Evolutionary conservation across 2,888 invertebrate genomes (phyloP), one percentile per base, ranked within the genome.

Genomic region (Parnassius glacialis): DNA sequence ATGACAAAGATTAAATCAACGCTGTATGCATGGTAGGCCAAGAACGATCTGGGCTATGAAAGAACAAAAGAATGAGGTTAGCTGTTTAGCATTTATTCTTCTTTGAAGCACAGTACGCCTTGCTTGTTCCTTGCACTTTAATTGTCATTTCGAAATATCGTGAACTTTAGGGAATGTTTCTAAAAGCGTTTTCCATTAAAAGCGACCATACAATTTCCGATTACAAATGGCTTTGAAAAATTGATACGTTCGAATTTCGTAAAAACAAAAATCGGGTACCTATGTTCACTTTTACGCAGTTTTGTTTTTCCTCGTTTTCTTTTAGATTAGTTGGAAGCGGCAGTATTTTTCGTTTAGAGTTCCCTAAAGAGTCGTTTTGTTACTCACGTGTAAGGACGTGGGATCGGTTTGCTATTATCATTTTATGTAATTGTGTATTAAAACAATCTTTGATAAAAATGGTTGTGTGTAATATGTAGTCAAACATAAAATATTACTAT

Each of bases 321-420:
- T 79, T 78, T 74, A 81, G 83, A 81, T 81, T 79, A 77, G 76
- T 75, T 68, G 66, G 44, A 55, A 59, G 62, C 73, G 68, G 78
- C 73, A 80, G 84, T 85, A 83, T 81, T 81, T 85, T 74, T 71
- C 79, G 73, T 74, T 80, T 73, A 87, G 80, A 76, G 80, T 79
- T 76, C 87, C 84, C 85, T 71, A 68, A 78, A 81, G 84, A 82
- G 80, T 79, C 78, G 78, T 87, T 83, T 76, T 68, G 76, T 55
- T 58, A n/a, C 76, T 76, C 74, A 79, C 79, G 77, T 77, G 79
- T 74, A 54, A 16, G 55, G 42, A 73, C 67, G 64, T 65, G 68
- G 71, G 73, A 80, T 78, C 79, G 76, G 76, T 73, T 72, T 72
- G 73, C 76, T 74, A 74, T 79, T 79, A 77, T 75, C 75, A 76